Base-by-base conservation (phyloP, 2,113 vertebrate genomes). In the Centropus bengalensis region DNA sequence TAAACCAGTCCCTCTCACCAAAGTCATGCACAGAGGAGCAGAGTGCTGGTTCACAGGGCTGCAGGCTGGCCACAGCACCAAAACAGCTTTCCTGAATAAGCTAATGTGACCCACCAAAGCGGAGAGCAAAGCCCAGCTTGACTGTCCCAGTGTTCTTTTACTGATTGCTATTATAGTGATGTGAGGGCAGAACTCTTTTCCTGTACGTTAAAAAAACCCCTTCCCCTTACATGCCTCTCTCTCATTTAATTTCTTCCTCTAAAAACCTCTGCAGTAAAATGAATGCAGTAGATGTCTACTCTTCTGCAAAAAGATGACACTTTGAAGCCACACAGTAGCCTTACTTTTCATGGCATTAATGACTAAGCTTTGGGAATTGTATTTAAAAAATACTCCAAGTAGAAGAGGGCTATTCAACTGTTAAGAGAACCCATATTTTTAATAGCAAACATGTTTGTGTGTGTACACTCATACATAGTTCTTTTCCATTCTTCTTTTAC, bases 301-400 rank as follows among this genome's bases (percentile, higher is more conserved):
- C 44, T 88, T 92, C 90, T 89, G 88, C 86, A 86, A 81, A 95
- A 92, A 93, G 82, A 92, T 94, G 74, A 75, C 22, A 52, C 90
- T 97, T 95, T 92, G 96, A 95, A 89, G 94, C 56, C 69, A 75
- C 69, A 55, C 86, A 69, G 90, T 86, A 87, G 68, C 90, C 86
- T 91, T 49, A 40, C 83, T 94, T 95, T 78, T 90, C 69, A 82
- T 9, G 11, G 60, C 77, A 76, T 90, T 96, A 90, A 95, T 89
- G 82, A 95, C 94, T 93, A 90, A 93, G 86, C 82, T 91, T 93
- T 67, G 49, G 59, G 76, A 96, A 96, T 94, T 88, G 71, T 88
- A 78, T 92, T 92, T 90, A n/a, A 95, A 88, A 91, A 93, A 89
- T 81, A 87, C 76, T 96, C 91, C 54, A 94, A 66, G 86, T 83